Evolutionary conservation across 2,888 invertebrate genomes (phyloP).

Genomic region (Rhaphigaster nebulosa): DNA sequence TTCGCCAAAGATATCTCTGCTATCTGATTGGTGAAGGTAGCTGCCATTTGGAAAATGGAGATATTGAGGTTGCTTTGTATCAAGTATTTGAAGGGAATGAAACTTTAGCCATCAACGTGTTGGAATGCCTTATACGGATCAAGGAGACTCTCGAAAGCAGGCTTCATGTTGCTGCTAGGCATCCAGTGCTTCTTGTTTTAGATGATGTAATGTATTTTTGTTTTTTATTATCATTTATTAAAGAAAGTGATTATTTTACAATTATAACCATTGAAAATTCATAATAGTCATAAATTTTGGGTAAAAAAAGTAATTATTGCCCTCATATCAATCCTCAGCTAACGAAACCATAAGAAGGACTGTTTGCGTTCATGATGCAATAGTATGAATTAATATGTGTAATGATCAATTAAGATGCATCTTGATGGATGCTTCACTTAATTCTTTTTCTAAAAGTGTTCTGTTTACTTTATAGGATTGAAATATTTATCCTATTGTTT

Average conservation of each 20-base stretch:
- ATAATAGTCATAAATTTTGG: neutral
- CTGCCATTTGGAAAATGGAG: conserved; percentile 68
- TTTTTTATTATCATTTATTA: neutral
- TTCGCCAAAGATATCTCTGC: conserved; percentile 69
- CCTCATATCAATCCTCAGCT: neutral
- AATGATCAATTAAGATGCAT: neutral
- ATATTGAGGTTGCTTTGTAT: conserved; percentile 69
- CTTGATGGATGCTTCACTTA: neutral
- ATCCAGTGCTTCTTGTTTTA: conserved; percentile 78
- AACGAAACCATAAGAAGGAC: neutral
- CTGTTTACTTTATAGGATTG: neutral
- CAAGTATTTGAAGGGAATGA: conserved; percentile 68
- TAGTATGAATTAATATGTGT: neutral
- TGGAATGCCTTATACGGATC: conserved; percentile 49
- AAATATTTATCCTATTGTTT: neutral
- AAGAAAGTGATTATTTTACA: neutral
- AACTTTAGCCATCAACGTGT: conserved; percentile 36
- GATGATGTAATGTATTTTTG: conserved; percentile 74
- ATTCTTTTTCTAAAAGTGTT: neutral
- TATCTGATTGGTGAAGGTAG: conserved; percentile 69
- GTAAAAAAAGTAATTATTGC: neutral
- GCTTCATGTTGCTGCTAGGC: conserved; percentile 71
- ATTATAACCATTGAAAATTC: neutral
- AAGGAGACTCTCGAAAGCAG: conserved; percentile 64
- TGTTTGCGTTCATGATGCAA: neutral